Evolutionary conservation across 2,888 invertebrate species (phyloP).

Genomic region (Aethes cnicana): DNA sequence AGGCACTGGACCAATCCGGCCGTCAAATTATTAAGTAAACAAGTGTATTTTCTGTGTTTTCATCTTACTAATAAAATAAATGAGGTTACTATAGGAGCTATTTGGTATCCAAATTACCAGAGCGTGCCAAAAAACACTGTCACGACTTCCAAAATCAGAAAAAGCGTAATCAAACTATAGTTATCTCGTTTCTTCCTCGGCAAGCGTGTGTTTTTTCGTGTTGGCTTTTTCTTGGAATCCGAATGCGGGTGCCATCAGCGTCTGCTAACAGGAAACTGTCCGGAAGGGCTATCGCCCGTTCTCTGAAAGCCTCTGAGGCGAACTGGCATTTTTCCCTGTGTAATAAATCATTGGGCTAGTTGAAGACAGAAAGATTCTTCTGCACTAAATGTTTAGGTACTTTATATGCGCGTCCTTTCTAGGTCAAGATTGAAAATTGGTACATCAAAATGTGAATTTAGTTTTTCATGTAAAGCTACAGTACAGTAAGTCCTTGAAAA

Average conservation of each 20-base stretch:
- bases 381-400: background rate
- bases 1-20: too few relatives aligned
- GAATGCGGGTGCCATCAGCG: slow-evolving; percentile 37
- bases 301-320: slow-evolving; percentile 48
- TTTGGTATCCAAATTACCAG: slow-evolving; percentile 5
- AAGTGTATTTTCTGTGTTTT: background rate
- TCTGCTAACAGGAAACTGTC: slow-evolving; percentile 50
- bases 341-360: slow-evolving; percentile 20
- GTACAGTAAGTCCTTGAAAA: slow-evolving; percentile 8
- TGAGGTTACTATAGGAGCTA: background rate
- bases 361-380: background rate
- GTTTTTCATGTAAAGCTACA: too few relatives aligned
- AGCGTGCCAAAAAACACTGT: background rate
- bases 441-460: too few relatives aligned
- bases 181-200: slow-evolving; percentile 21
- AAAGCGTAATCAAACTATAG: slow-evolving; percentile 24
- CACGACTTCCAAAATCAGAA: slow-evolving; percentile 12
- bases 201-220: slow-evolving; percentile 12
- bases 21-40: background rate
- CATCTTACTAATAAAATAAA: too few relatives aligned
- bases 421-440: too few relatives aligned
- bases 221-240: slow-evolving; percentile 33
- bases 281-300: slow-evolving; percentile 57
- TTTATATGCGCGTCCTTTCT: too few relatives aligned
- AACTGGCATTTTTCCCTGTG: slow-evolving; percentile 21